Evolutionary conservation across 2,113 vertebrate genomes (phyloP).

Genomic region (Platanista minor): DNA sequence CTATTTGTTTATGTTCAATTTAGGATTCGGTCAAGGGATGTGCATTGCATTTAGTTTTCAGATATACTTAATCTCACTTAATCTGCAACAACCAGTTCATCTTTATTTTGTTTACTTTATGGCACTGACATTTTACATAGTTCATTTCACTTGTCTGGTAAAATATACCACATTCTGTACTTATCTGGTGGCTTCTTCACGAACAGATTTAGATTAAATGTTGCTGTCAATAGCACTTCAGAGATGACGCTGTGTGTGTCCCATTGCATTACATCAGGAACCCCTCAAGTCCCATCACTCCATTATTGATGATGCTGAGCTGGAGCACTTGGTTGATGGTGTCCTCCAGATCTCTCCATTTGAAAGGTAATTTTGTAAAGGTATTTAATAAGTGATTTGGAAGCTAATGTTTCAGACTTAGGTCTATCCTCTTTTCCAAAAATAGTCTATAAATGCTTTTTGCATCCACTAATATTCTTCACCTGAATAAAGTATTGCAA

Average conservation of each 20-base stretch:
- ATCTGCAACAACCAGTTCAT: not conserved
- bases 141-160: not conserved
- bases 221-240: not conserved
- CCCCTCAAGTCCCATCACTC: not conserved
- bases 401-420: not conserved
- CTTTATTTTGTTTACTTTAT: not conserved
- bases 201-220: not conserved
- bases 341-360: not conserved
- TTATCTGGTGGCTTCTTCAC: not conserved
- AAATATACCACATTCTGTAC: not conserved
- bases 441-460: not conserved
- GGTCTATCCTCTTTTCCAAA: not conserved
- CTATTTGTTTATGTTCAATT: not conserved
- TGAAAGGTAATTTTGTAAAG: not conserved
- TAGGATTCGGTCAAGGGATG: not conserved
- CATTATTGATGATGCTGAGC: not conserved
- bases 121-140: not conserved
- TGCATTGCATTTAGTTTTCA: not conserved
- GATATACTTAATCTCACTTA: not conserved
- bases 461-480: not conserved
- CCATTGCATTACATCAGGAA: not conserved
- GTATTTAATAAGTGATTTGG: not conserved
- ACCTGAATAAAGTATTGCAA: not conserved
- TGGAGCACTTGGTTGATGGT: not conserved
- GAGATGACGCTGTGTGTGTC: no score